A percentile compares a stretch with the other conserved stretches of the same genome.
These are phyloP conservation scores for Latrodectus hesperus DNA, from an alignment of 2,888 invertebrate species.

Conservation along the genomic window DNA sequence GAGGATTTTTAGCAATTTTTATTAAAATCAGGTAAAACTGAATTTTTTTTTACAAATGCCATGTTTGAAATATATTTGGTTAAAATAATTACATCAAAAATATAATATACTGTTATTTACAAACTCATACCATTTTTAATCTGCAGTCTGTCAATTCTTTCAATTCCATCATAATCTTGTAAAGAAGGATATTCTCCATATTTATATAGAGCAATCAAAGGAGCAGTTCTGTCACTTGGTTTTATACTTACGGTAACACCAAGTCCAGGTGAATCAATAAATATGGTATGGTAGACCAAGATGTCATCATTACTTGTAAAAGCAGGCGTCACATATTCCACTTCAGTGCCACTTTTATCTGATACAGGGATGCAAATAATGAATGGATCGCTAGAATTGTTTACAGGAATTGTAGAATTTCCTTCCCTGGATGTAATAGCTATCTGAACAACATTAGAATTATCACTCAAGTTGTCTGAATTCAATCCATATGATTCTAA, in stretches of 20 bases:
- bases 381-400: slow-evolving; percentile 44
- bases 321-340: slow-evolving; percentile 29
- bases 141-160: slow-evolving; percentile 25
- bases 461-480: slow-evolving; percentile 47
- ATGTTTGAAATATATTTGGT: too few species aligned
- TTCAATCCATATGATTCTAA: slow-evolving; percentile 54
- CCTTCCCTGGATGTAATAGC: slow-evolving; percentile 51
- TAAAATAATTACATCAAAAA: too few species aligned
- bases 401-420: slow-evolving; percentile 32
- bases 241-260: slow-evolving; percentile 35
- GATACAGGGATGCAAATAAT: slow-evolving; percentile 54
- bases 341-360: background rate
- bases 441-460: slow-evolving; percentile 57
- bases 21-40: too few species aligned
- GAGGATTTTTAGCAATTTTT: too few species aligned
- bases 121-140: slow-evolving; percentile 31
- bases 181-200: slow-evolving; percentile 52
- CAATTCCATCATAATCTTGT: slow-evolving; percentile 58
- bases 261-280: slow-evolving; percentile 49
- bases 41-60: too few species aligned
- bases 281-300: slow-evolving; percentile 53
- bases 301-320: slow-evolving; percentile 48
- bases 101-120: too few species aligned
- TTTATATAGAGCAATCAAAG: slow-evolving; percentile 45
- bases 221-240: slow-evolving; percentile 33